A percentile compares a stretch with the other conserved stretches of the same genome.
Evolutionary conservation across 2,113 vertebrate species (phyloP).

Genomic region (Epinephelus moara): DNA sequence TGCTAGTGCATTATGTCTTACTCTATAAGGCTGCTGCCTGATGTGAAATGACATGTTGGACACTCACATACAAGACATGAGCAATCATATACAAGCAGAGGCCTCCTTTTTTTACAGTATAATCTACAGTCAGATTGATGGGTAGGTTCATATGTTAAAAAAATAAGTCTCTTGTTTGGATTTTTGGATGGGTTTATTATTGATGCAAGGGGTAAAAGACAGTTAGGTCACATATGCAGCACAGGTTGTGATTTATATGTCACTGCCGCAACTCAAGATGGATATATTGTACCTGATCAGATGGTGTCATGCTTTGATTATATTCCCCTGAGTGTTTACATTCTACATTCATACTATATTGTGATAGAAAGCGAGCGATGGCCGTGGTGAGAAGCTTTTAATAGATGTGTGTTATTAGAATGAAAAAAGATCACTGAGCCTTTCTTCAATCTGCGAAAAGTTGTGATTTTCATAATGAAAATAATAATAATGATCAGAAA

Average conservation of each 20-base stretch:
- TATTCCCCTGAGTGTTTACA: neutral
- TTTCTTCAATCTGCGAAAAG: neutral
- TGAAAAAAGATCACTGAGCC: neutral
- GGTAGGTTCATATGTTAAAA: too few relatives aligned
- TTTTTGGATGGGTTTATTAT: neutral
- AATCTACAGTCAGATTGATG: neutral
- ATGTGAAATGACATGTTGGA: neutral
- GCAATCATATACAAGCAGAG: neutral
- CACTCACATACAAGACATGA: neutral
- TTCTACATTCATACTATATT: neutral
- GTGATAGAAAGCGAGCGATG: neutral
- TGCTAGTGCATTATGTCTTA: neutral
- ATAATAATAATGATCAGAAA: too few relatives aligned
- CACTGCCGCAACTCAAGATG: neutral
- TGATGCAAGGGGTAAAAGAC: neutral
- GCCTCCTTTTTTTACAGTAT: neutral
- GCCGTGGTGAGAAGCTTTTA: neutral
- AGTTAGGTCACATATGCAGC: neutral
- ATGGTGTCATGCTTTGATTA: neutral
- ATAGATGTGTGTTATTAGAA: too few relatives aligned
- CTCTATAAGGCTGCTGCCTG: constrained; percentile 3
- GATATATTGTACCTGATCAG: neutral
- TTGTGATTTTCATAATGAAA: too few relatives aligned
- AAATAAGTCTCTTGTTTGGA: neutral
- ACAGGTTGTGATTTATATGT: neutral